Evolutionary conservation across 1,140 invertebrate species (phyloP), one percentile per base, ranked within the genome.

Genomic region (Euglossa dilemma): DNA sequence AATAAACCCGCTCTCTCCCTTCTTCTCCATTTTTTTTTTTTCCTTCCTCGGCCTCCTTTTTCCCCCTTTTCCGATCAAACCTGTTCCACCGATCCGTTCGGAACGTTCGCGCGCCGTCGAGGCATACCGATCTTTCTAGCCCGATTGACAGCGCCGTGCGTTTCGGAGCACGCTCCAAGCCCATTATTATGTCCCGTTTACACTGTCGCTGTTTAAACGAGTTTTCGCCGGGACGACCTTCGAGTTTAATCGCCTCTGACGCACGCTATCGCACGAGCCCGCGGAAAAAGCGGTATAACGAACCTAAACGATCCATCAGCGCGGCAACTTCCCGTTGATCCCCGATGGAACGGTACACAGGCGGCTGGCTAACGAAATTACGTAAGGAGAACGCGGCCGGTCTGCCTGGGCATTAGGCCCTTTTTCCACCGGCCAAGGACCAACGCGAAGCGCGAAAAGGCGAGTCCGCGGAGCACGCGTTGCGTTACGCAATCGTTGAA

Each of bases 401-500:
- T n/a, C n/a, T 50, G 23, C 0, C 11, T 2, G n/a, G 45, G 12
- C 70, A 47, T 18, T 63, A 66, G 6, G 20, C 56, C 74, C 73
- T 83, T 86, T 76, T 79, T 52, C 28, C 47, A 28, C 12, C 59
- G n/a, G 14, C 47, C 87, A 86, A 87, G 85, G 85, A 85, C 25
- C 79, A 69, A 72, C 71, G 56, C 59, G 45, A 59, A 66, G 67
- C 80, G 80, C 50, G 57, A 84, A 85, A 82, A 73, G 9, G 9
- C 64, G 74, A 81, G 70, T 75, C 80, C 52, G 50, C 80, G 52
- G 74, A 66, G 59, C 59, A 69, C 69, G 57, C 81, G 43, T 69
- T n/a, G 14, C 6, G 80, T 93, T 92, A 89, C 91, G 92, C 87
- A 93, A 92, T 91, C 76, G 82, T 86, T 88, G 1, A n/a, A n/a